A percentile compares a stretch with the other conserved stretches of the same genome.
These are phyloP conservation scores for Penaeus monodon DNA, from an alignment of 2,888 invertebrate genomes.

Conservation along the genomic window DNA sequence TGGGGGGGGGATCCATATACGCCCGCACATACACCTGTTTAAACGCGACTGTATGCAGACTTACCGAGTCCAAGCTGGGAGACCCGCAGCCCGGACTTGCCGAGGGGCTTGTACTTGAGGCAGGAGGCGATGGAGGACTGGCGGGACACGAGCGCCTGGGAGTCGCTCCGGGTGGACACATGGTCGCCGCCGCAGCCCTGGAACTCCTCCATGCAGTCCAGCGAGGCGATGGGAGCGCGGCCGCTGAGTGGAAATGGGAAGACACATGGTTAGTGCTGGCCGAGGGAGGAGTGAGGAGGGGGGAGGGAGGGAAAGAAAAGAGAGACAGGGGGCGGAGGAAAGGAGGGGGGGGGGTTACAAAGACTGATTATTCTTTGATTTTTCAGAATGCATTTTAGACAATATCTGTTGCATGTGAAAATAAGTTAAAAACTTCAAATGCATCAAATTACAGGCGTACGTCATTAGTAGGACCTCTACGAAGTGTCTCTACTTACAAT, in stretches of 20 bases:
- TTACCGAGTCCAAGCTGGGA: slow-evolving; percentile 10
- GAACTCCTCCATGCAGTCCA: slow-evolving; percentile 66
- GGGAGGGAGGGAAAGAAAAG: slow-evolving; percentile 11
- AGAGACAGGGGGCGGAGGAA: background rate
- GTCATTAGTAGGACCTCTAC: too few relatives aligned
- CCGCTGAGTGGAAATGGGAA: slow-evolving; percentile 12
- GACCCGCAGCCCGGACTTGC: slow-evolving; percentile 93
- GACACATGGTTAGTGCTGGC: background rate
- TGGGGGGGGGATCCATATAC: too few relatives aligned
- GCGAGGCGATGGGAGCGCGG: slow-evolving; percentile 66
- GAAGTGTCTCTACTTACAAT: too few relatives aligned
- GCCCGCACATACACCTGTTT: too few relatives aligned
- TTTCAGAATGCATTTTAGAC: too few relatives aligned
- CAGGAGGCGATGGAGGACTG: slow-evolving; percentile 49
- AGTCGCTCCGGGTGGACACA: slow-evolving; percentile 53
- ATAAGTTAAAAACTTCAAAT: too few relatives aligned
- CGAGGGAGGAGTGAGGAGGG: background rate
- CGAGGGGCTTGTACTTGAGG: slow-evolving; percentile 90
- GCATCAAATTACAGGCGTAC: too few relatives aligned
- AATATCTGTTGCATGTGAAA: too few relatives aligned
- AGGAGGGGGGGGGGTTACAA: too few relatives aligned
- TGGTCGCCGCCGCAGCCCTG: slow-evolving; percentile 63
- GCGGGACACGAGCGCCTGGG: slow-evolving; percentile 57
- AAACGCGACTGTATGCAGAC: background rate
- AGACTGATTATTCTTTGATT: too few relatives aligned